Base-by-base conservation (phyloP, 2,888 invertebrate genomes). In the Nomada fabriciana region DNA sequence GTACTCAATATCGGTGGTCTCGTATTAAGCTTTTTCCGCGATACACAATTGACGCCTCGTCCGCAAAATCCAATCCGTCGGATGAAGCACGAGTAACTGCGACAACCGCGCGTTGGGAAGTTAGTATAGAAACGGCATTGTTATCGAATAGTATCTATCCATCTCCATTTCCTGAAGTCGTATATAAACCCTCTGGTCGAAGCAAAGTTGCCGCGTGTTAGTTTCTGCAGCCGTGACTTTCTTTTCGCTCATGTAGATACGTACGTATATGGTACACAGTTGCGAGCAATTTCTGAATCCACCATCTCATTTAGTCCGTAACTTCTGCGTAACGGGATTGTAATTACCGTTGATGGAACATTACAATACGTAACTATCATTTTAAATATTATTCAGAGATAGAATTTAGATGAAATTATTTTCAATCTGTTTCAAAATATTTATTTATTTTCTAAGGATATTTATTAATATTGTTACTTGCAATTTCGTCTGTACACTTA, bases 111-210 rank as follows among this genome's bases (percentile, higher is more conserved):
- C 65, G 65, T 79, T 72, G 80, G 25, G 68, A 80, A 80, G 80
- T 80, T 59, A 53, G 70, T 65, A 55, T 42, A 78, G 80, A 80
- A 80, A 80, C 71, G 80, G 80, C 63, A 68, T 80, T 72, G 80
- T 80, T 80, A 80, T 80, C 80, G 80, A 80, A 72, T 80, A 68
- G 60, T 79, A 80, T 78, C 80, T 79, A 80, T 80, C 80, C 79
- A 78, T 79, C 72, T 79, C 80, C 63, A 80, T 80, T 80, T 80
- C 80, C 80, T 29, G 63, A 50, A 47, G 18, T 55, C 43, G 65
- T 29, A 70, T 52, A 47, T 59, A 70, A 59, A 63, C 79, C 63
- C 52, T 70, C 71, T 52, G 52, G 57, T 68, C 71, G 55, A 43
- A 55, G 53, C 42, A 23, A 80, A 72, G 80, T 80, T 79, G 29